A percentile compares a stretch with the other conserved stretches of the same genome.
phyloP scores from a whole-genome alignment of 2,797 vertebrate species.

The Acipenser ruthenus region DNA sequence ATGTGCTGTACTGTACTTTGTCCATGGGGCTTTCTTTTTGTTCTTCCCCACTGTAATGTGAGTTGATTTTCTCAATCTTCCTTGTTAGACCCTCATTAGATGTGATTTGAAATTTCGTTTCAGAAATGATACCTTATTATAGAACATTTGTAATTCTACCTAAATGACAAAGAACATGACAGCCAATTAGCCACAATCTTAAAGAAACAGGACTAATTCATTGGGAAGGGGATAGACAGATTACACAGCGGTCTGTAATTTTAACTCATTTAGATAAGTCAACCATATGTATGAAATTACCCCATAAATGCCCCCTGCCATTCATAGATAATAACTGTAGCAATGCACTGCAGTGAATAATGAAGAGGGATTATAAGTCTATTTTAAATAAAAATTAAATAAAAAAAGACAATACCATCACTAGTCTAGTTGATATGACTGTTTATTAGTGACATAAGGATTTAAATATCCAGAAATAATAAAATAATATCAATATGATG shows the following conservation, averaged over 20 bases:
- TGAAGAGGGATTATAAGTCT: too few relatives aligned
- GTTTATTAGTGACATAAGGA: too few relatives aligned
- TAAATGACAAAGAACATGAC: constrained; percentile 7
- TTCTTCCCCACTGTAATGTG: neutral
- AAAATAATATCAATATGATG: too few relatives aligned
- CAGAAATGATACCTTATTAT: neutral
- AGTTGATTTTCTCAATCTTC: neutral
- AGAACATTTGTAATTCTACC: neutral
- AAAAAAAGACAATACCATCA: too few relatives aligned
- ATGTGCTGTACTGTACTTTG: neutral
- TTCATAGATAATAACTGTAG: too few relatives aligned
- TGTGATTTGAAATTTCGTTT: neutral
- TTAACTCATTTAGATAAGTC: constrained; percentile 1
- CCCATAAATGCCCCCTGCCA: too few relatives aligned
- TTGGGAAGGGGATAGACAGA: neutral
- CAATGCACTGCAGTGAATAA: too few relatives aligned
- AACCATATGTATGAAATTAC: neutral
- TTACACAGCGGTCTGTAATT: neutral
- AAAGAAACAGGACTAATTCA: constrained; percentile 1
- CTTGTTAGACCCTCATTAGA: constrained; percentile 7
- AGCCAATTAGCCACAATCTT: constrained; percentile 8
- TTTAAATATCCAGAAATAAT: too few relatives aligned
- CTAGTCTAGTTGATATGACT: too few relatives aligned
- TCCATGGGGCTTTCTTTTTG: neutral
- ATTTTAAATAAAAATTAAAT: too few relatives aligned